Evolutionary conservation across 2,113 vertebrate species (phyloP).

Genomic region (Cololabis saira): DNA sequence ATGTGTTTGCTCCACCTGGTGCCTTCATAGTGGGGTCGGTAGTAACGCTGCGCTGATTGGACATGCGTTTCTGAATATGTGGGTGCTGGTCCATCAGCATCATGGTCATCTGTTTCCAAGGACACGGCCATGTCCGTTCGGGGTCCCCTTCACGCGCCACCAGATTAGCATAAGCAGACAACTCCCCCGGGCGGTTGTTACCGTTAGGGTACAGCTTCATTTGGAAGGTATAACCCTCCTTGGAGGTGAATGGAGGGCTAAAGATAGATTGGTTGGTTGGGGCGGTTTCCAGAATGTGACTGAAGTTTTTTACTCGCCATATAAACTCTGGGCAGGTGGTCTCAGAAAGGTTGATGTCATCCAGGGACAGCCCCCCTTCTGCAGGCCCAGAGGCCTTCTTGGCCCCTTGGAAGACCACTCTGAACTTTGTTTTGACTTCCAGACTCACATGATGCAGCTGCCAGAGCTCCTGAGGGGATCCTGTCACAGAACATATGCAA

Average conservation of each 20-base stretch:
- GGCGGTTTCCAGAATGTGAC: conserved; percentile 73
- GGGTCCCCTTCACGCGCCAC: conserved; percentile 85
- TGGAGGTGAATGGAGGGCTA: conserved; percentile 88
- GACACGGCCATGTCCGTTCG: conserved; percentile 86
- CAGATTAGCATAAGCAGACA: conserved; percentile 83
- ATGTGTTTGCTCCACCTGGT: conserved; percentile 67
- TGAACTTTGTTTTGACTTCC: conserved; percentile 83
- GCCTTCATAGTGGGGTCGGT: conserved; percentile 81
- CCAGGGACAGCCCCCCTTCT: conserved; percentile 88
- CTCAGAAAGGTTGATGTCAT: conserved; percentile 95
- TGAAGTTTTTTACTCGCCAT: conserved; percentile 90
- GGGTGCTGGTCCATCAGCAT: conserved; percentile 90
- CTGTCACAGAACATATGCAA: conserved; percentile 52
- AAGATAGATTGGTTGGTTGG: conserved; percentile 57
- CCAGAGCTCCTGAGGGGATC: conserved; percentile 81
- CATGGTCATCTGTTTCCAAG: conserved; percentile 91
- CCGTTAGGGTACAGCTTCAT: conserved; percentile 79
- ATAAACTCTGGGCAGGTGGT: conserved; percentile 88
- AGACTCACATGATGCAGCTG: conserved; percentile 87
- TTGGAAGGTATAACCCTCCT: conserved; percentile 90
- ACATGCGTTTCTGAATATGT: conserved; percentile 89
- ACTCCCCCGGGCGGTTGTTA: conserved; percentile 37
- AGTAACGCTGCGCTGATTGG: conserved; percentile 89
- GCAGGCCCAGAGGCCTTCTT: conserved; percentile 62
- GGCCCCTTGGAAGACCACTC: conserved; percentile 86